Conservation (phyloP, 2,113 vertebrate genomes). For the Athene cunicularia region DNA sequence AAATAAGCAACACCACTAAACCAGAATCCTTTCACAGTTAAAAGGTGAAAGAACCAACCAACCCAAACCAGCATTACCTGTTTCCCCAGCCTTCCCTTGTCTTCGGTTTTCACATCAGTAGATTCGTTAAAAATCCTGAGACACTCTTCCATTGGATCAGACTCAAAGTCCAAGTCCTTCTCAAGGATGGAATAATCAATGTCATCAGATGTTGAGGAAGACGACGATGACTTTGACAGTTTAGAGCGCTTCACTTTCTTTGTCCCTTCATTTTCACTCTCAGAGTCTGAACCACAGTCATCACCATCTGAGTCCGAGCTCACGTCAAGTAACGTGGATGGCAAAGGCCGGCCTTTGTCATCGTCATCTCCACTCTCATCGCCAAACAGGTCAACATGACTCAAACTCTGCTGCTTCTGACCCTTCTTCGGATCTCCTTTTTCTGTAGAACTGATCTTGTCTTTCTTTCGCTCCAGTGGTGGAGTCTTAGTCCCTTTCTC, state of each 20-base stretch:
- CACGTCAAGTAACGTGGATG: slow-evolving; percentile 54
- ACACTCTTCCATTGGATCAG: slow-evolving; percentile 96
- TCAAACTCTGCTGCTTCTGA: slow-evolving; percentile 78
- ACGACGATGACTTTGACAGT: background rate
- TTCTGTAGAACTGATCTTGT: slow-evolving; percentile 38
- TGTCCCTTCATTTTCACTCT: slow-evolving; percentile 34
- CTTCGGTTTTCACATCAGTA: slow-evolving; percentile 90
- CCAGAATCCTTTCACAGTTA: background rate
- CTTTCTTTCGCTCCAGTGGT: background rate
- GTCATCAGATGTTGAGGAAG: slow-evolving; percentile 54
- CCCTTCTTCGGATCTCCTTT: slow-evolving; percentile 11
- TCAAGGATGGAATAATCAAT: slow-evolving; percentile 83
- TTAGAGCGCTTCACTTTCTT: slow-evolving; percentile 46
- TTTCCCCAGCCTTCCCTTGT: slow-evolving; percentile 91
- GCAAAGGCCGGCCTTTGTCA: background rate
- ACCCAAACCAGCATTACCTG: slow-evolving; percentile 78
- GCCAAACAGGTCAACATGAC: slow-evolving; percentile 91
- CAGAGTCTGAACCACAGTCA: background rate
- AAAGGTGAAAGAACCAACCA: background rate
- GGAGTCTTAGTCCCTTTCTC: slow-evolving; percentile 44
- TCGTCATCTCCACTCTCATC: slow-evolving; percentile 91
- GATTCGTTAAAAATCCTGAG: slow-evolving; percentile 96
- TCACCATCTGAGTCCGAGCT: slow-evolving; percentile 41
- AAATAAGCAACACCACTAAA: background rate
- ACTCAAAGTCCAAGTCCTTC: slow-evolving; percentile 89